Base-by-base conservation (phyloP, 2,888 invertebrate genomes). In the Drosophila monieri region DNA sequence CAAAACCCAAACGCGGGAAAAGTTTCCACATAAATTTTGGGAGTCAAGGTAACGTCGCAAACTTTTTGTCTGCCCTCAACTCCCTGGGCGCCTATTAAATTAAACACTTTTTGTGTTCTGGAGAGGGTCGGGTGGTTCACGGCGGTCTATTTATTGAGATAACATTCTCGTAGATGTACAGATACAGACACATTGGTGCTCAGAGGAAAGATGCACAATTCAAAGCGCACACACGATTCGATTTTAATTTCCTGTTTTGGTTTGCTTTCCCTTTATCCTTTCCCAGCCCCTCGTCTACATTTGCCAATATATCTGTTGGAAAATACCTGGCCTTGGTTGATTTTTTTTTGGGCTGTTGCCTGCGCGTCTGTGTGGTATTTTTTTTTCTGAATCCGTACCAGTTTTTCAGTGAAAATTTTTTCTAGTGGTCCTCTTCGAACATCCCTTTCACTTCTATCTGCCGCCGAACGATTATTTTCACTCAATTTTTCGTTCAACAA, bases 241-340 rank as follows among this genome's bases (percentile, higher is more conserved):
- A 71, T 86, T 86, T 86, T 80, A 86, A 83, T 83, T 83, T 83
- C 81, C 81, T 84, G 87, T 86, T 84, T 76, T 66, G 56, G 46
- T 46, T 73, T 70, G 49, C 41, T 47, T 53, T 25, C 32, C 41
- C n/a, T 23, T 18, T 18, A 3, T 6, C 6, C 27, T 27, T 27
- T 3, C 27, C 27, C 8, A 27, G 27, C 2, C 8, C 27, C 44
- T 54, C 23, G 5, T 9, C 18, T 43, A 52, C 60, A 69, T 67
- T 85, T 76, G 68, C 71, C 77, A 83, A 77, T 73, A 49, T 15
- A 14, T 37, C 27, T 39, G 30, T 9, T 10, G 30, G 9, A 9
- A 30, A 30, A n/a, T n/a, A 6, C 6, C 6, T 43, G 57, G 10
- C 15, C 14, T 10, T 18, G 15, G 18, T 41, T 43, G 12, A 1